Conservation (phyloP, 2,113 vertebrate species). For the Otis tarda region DNA sequence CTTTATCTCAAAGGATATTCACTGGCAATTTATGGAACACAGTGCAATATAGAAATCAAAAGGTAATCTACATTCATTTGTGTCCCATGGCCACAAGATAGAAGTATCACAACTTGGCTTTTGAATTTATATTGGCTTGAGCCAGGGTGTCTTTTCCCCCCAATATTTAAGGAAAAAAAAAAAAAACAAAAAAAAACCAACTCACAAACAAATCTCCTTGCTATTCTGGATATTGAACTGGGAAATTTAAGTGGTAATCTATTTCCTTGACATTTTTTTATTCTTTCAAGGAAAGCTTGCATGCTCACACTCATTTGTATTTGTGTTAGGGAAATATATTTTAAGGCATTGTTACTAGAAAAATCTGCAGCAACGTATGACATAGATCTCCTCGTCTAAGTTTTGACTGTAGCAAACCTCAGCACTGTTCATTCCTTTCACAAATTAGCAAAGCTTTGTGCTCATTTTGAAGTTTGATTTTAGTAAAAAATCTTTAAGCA, state of each 20-base stretch:
- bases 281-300: background rate
- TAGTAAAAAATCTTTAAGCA: background rate
- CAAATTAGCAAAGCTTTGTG: background rate
- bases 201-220: background rate
- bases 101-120: background rate
- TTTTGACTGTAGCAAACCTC: background rate
- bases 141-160: background rate
- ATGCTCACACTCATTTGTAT: background rate
- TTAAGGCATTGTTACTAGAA: background rate
- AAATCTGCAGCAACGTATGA: background rate
- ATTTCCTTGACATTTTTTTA: background rate
- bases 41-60: background rate
- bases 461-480: background rate
- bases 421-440: background rate
- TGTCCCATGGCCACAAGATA: background rate
- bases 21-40: background rate
- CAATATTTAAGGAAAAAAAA: background rate
- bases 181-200: background rate
- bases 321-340: background rate
- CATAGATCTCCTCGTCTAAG: background rate
- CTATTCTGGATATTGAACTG: background rate
- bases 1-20: background rate
- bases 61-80: background rate
- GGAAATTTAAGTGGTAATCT: background rate
- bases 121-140: background rate